These are phyloP conservation scores for Dunckerocampus dactyliophorus DNA, from an alignment of 2,113 vertebrate genomes.

Conservation along the genomic window DNA sequence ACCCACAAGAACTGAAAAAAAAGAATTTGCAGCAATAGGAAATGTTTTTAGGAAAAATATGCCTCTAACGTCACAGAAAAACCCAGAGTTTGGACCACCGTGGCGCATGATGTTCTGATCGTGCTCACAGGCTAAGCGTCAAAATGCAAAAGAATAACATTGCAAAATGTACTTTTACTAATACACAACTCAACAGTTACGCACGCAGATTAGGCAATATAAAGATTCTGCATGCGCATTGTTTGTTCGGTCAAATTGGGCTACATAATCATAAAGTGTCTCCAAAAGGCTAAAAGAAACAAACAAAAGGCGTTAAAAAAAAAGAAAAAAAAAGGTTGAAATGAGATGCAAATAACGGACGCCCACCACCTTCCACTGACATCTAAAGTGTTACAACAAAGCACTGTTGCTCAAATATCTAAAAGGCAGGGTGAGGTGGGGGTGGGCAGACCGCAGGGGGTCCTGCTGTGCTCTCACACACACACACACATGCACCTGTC, in stretches of 20 bases:
- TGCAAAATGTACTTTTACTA: too few species aligned
- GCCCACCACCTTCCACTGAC: conserved; percentile 9
- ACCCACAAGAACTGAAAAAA: too few species aligned
- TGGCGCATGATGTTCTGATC: too few species aligned
- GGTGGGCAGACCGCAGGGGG: conserved; percentile 38
- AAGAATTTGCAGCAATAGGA: too few species aligned
- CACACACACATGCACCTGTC: conserved; percentile 31
- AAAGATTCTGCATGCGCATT: too few species aligned
- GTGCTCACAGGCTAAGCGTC: too few species aligned
- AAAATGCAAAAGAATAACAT: too few species aligned
- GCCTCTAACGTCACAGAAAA: too few species aligned
- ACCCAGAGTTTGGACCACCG: too few species aligned
- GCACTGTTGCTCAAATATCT: conserved; percentile 48
- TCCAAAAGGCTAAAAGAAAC: background rate
- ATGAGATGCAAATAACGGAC: background rate
- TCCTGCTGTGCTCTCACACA: conserved; percentile 34
- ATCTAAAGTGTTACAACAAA: conserved; percentile 29
- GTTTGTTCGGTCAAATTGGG: background rate
- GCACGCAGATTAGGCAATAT: too few species aligned
- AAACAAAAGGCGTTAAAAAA: background rate
- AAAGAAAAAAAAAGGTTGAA: background rate
- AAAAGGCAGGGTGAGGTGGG: conserved; percentile 5
- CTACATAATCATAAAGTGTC: background rate
- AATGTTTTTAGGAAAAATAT: too few species aligned
- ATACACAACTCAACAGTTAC: too few species aligned